These are phyloP conservation scores for Drosophila nigrodunni DNA, from an alignment of 1,140 invertebrate species.

Conservation along the genomic window DNA sequence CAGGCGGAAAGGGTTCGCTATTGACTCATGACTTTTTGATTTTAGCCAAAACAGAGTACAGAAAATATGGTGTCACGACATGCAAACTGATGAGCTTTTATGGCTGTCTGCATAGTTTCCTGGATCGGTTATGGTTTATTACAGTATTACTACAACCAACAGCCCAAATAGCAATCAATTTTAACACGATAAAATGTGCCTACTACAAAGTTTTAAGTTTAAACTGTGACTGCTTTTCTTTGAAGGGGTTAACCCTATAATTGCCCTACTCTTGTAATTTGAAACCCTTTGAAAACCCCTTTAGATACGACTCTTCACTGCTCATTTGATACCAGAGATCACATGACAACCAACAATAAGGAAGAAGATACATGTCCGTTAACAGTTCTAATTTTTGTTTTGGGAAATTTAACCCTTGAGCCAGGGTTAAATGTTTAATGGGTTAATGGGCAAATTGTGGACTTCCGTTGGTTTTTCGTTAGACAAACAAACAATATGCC, in stretches of 20 bases:
- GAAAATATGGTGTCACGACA: conserved; percentile 37
- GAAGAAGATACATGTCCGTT: conserved; percentile 20
- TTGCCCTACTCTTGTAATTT: conserved; percentile 46
- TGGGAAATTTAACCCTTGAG: conserved; percentile 50
- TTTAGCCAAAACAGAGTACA: conserved; percentile 9
- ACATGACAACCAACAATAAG: conserved; percentile 53
- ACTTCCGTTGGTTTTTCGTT: conserved; percentile 39
- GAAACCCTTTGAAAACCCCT: conserved; percentile 16
- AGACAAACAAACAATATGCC: conserved; percentile 61
- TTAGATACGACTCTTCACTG: conserved; percentile 18
- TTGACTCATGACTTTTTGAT: conserved; percentile 54
- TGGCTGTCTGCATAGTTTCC: conserved; percentile 22
- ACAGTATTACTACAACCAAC: background rate
- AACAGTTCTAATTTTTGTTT: conserved; percentile 6
- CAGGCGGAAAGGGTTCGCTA: conserved; percentile 64
- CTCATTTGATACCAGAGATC: conserved; percentile 45
- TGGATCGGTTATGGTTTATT: background rate
- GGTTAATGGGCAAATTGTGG: conserved; percentile 40
- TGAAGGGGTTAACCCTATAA: conserved; percentile 44
- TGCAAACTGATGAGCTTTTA: conserved; percentile 36
- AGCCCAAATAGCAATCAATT: no score
- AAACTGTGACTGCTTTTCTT: background rate
- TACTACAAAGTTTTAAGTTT: background rate
- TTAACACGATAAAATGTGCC: no score
- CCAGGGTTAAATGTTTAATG: background rate